phyloP scores from a whole-genome alignment of 2,113 vertebrate species.

The Peromyscus maniculatus region DNA sequence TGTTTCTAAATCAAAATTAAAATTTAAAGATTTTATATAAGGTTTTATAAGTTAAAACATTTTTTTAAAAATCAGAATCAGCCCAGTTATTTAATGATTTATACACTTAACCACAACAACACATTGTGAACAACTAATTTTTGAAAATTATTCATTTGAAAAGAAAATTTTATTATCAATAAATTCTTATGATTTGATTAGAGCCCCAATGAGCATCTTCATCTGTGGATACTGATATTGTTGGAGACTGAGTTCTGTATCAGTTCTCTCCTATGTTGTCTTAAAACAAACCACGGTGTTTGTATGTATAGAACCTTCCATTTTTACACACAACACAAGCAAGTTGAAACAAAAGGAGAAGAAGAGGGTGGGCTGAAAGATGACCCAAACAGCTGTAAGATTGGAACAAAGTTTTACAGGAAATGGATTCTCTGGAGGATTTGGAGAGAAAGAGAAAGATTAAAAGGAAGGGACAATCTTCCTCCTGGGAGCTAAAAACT shows the following conservation, averaged over 20 bases:
- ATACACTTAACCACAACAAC: background rate
- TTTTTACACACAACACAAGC: background rate
- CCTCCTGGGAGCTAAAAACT: background rate
- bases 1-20: conserved; percentile 34
- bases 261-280: background rate
- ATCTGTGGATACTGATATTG: background rate
- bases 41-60: background rate
- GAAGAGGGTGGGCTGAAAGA: too few species aligned
- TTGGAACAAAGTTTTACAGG: background rate
- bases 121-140: background rate
- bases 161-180: conserved; percentile 26
- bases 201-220: background rate
- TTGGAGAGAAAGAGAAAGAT: background rate
- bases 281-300: background rate
- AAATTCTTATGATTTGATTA: background rate
- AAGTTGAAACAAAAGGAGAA: background rate
- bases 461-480: too few species aligned
- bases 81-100: conserved; percentile 10
- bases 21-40: background rate
- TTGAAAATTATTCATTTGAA: conserved; percentile 29
- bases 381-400: background rate
- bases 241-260: background rate
- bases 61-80: conserved; percentile 23
- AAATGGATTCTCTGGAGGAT: background rate
- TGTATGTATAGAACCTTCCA: too few species aligned